Evolutionary conservation across 1,140 invertebrate genomes (phyloP), one percentile per base, ranked within the genome.

Genomic region (Drosophila oshimai): DNA sequence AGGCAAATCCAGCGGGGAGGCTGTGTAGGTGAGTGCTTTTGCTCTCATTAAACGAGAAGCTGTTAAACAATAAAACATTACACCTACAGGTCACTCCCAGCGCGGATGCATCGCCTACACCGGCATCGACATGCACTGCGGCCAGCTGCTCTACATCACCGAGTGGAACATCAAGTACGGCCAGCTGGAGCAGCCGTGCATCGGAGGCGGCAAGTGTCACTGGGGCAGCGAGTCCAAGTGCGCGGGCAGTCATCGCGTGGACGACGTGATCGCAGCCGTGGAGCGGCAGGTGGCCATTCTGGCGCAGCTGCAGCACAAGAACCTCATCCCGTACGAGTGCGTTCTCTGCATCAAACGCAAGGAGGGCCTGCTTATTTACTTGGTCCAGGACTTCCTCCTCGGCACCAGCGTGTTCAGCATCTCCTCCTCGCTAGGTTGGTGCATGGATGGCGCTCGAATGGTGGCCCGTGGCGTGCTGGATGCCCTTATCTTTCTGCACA

Each of bases 221-320:
- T 90, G 89, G 89, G 49, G 69, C 13, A 46, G 44, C 4, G 89
- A 90, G 15, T 33, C 73, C 1, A 90, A 89, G 20, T 91, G 89
- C 34, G 4, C 22, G 2, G 89, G 88, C 44, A 86, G 71, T 44
- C 77, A 90, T 75, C 84, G 86, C 3, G 88, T 90, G 6, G 89
- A 90, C 28, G 89, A 90, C 4, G 31, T 91, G 2, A 90, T 95
- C 3, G 80, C 89, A 10, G 92, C 92, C 50, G 93, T 96, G 41
- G 95, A 96, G 84, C 94, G 95, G 83, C 95, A 96, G 90, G 90
- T 96, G 6, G 93, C 93, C 71, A 92, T 93, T 45, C 88, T 97
- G 4, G 91, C 94, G 4, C 94, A 93, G 80, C 89, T 97, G 5
- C 92, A 93, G 74, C 95, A 96, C 91, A 90, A 92, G 20, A 95